Percentiles rank a stretch among this genome's conserved stretches.
phyloP scores from a whole-genome alignment of 2,113 vertebrate genomes.

The Seriola quinqueradiata region DNA sequence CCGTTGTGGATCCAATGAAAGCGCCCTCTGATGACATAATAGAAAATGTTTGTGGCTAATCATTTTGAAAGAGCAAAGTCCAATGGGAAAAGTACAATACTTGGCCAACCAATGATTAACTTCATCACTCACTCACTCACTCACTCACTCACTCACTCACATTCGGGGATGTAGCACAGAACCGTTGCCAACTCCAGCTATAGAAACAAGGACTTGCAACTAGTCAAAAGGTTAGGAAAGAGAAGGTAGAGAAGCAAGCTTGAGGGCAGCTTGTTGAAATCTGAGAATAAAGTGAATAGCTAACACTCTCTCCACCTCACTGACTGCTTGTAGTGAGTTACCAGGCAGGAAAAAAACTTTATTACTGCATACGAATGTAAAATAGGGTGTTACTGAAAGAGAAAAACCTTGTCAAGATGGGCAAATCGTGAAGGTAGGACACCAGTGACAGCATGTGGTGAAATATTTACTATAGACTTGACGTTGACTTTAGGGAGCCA shows the following conservation, averaged over 20 bases:
- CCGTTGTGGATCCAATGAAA: too few species aligned
- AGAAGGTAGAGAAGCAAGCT: neutral
- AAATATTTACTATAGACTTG: slow-evolving; percentile 22
- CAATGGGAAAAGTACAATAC: too few species aligned
- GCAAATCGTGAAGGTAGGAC: neutral
- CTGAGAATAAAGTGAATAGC: neutral
- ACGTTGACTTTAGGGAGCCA: slow-evolving; percentile 22
- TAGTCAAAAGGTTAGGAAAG: neutral
- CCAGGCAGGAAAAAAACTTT: neutral
- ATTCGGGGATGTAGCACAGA: too few species aligned
- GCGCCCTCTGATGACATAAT: too few species aligned
- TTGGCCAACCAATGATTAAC: too few species aligned
- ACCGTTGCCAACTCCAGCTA: too few species aligned
- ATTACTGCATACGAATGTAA: neutral
- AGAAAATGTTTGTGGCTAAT: too few species aligned
- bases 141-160: too few species aligned
- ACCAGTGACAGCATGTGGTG: neutral
- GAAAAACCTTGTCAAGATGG: neutral
- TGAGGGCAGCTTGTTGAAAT: neutral
- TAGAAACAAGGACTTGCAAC: neutral
- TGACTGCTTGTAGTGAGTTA: neutral
- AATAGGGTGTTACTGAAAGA: neutral
- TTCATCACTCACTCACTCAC: too few species aligned
- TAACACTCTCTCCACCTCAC: neutral
- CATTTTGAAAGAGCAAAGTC: too few species aligned